A percentile compares a stretch with the other conserved stretches of the same genome.
These are phyloP conservation scores for Pilophorus perplexus DNA, from an alignment of 2,888 invertebrate species.

Conservation along the genomic window DNA sequence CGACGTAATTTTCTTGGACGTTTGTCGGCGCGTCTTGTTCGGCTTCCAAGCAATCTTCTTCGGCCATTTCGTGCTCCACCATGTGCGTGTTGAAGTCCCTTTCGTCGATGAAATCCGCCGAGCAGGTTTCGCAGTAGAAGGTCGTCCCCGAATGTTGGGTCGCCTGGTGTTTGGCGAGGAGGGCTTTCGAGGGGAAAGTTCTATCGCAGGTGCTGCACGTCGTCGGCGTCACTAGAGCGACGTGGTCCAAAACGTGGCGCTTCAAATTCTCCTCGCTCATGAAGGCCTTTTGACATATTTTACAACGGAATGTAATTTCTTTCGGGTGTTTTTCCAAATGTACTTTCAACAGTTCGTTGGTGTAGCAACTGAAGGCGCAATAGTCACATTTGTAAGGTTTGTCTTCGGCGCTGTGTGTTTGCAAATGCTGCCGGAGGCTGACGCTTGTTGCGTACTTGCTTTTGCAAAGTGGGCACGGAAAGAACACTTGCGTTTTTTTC, in stretches of 20 bases:
- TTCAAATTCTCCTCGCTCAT: background rate
- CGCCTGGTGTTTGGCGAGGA: background rate
- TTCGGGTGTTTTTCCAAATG: slow-evolving; percentile 9
- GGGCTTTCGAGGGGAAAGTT: slow-evolving; percentile 3
- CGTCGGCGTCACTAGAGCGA: background rate
- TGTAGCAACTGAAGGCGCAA: slow-evolving; percentile 22
- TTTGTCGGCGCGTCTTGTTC: background rate
- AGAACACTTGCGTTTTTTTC: slow-evolving; percentile 1
- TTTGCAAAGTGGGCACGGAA: slow-evolving; percentile 19
- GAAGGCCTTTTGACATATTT: background rate
- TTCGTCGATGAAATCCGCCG: slow-evolving; percentile 1
- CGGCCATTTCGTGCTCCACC: background rate
- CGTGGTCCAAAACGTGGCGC: slow-evolving; percentile 3
- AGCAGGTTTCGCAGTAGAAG: background rate
- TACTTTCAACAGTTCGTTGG: slow-evolving; percentile 11
- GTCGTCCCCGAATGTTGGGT: background rate
- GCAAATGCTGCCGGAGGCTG: slow-evolving; percentile 9
- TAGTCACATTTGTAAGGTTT: slow-evolving; percentile 22
- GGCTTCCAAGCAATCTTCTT: background rate
- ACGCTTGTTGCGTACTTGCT: slow-evolving; percentile 23
- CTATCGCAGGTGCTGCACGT: background rate
- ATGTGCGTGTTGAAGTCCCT: background rate
- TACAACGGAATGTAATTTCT: background rate
- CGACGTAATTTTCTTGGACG: background rate
- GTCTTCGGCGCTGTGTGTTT: background rate